These are phyloP conservation scores for Leptoteleia sp. DNA, from an alignment of 1,140 invertebrate species.

Conservation along the genomic window DNA sequence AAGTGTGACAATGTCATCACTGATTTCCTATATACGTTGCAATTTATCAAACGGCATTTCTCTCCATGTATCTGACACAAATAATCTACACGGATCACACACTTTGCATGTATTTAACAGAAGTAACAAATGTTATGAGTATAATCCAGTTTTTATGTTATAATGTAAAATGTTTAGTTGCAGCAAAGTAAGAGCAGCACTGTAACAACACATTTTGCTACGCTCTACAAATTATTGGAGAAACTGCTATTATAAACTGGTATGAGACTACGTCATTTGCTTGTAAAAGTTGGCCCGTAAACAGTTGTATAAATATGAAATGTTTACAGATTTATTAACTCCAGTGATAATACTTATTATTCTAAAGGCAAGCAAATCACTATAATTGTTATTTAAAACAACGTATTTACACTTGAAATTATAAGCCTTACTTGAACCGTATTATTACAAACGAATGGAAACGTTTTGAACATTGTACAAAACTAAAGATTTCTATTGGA, in stretches of 20 bases:
- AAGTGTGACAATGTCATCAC: too few relatives aligned
- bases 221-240: slow-evolving; percentile 64
- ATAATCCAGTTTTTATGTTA: slow-evolving; percentile 28
- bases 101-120: background rate
- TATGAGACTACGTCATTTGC: slow-evolving; percentile 49
- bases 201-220: slow-evolving; percentile 60
- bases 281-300: slow-evolving; percentile 49
- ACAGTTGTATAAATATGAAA: slow-evolving; percentile 42
- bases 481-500: too few relatives aligned
- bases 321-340: slow-evolving; percentile 27
- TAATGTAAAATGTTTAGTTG: slow-evolving; percentile 42
- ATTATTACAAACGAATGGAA: too few relatives aligned
- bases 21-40: too few relatives aligned
- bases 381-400: too few relatives aligned
- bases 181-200: slow-evolving; percentile 44
- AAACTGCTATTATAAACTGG: slow-evolving; percentile 47
- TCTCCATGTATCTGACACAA: too few relatives aligned
- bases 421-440: too few relatives aligned
- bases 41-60: too few relatives aligned
- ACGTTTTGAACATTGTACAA: too few relatives aligned
- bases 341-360: background rate
- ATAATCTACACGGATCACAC: too few relatives aligned
- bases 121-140: slow-evolving; percentile 1
- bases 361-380: too few relatives aligned
- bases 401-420: too few relatives aligned